A percentile compares a stretch with the other conserved stretches of the same genome.
phyloP scores from a whole-genome alignment of 2,113 vertebrate species.

The Entomyzon cyanotis region DNA sequence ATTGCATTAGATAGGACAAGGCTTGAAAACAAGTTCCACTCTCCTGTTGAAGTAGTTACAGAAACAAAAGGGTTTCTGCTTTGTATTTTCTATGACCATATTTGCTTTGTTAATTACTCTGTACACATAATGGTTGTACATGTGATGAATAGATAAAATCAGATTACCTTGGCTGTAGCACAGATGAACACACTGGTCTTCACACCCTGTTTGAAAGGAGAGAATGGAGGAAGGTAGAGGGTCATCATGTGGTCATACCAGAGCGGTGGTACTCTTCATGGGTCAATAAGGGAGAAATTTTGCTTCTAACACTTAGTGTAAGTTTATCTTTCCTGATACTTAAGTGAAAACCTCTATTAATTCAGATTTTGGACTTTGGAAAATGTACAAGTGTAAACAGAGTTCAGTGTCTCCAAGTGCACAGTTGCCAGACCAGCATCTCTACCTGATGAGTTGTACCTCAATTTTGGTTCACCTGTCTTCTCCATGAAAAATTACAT shows the following conservation, averaged over 20 bases:
- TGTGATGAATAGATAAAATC: neutral
- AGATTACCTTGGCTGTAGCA: neutral
- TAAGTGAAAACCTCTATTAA: neutral
- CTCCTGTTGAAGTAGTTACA: neutral
- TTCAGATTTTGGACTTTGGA: neutral
- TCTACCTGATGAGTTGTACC: neutral
- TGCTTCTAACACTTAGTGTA: neutral
- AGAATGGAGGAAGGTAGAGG: neutral
- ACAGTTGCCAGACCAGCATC: neutral
- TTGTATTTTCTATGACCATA: neutral
- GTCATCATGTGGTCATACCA: neutral
- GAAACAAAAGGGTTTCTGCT: neutral
- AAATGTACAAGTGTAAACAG: neutral
- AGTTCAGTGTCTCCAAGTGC: neutral
- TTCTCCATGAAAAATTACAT: neutral
- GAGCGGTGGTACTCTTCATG: neutral
- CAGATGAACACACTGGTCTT: neutral
- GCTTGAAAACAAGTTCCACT: neutral
- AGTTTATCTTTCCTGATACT: neutral
- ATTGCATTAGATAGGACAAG: neutral
- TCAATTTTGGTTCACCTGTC: neutral
- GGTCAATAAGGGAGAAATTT: neutral
- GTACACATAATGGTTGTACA: neutral
- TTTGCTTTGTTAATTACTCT: constrained; percentile 2
- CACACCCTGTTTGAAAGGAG: neutral